Base-by-base conservation (phyloP, 1,140 invertebrate species). In the Micrasema minimum region DNA sequence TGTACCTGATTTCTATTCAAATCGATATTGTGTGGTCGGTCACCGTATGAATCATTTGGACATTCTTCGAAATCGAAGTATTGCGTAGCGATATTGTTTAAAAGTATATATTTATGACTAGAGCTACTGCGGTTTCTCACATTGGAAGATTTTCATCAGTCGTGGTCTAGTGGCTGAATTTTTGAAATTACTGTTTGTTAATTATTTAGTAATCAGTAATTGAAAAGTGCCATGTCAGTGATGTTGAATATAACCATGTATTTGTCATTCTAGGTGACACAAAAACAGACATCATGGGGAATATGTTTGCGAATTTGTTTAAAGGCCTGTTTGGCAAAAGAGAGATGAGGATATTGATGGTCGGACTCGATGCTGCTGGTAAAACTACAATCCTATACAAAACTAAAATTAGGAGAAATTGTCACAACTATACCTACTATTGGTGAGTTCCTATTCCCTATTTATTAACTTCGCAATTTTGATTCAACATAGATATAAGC, bases 381-480 rank as follows among this genome's bases (percentile, higher is more conserved):
- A 99, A 99, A 92, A 99, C 97, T 79, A 99, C 97, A 86, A 99
- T 99, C 86, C 89, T 99, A 86, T 99, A 99, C 89, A 99, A 99
- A n/a, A 91, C 90, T 99, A 82, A 99, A 99, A 91, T 91, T 99
- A 88, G 97, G 97, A 82, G 97, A 99, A 94, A 97, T 99, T 88
- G 96, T 99, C 78, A 99, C 96, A 81, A 99, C 97, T 79, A 99
- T 99, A 90, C 97, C 97, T 77, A 99, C 97, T 78, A 99, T 99
- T 90, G 97, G 96, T 96, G 82, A 92, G 89, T 18, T 31, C 22
- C 23, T 35, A 6, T 46, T 46, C 4, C 26, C 51, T 35, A 14
- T 31, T 35, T 16, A 23, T 6, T 45, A 45, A 14, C 3, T 3
- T 43, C n/a, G 9, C 16, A 48, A 20, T 20, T 9, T 18, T 20